phyloP scores from a whole-genome alignment of 2,888 invertebrate species.

The Parasteatoda lunata region DNA sequence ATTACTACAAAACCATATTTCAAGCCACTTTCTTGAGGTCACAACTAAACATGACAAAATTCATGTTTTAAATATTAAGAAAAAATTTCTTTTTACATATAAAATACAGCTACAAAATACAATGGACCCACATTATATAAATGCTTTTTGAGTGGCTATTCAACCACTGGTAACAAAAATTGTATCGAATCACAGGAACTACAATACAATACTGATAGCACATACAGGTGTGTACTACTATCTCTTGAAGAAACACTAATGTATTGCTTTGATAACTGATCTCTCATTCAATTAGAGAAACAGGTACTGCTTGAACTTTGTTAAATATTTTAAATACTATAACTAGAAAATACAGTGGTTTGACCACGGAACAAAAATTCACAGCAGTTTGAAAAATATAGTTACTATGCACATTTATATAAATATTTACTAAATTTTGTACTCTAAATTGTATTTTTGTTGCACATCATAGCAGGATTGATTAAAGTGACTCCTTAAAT shows the following conservation, averaged over 20 bases:
- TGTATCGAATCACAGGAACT: slow-evolving; percentile 68
- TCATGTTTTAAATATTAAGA: slow-evolving; percentile 66
- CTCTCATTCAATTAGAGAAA: slow-evolving; percentile 43
- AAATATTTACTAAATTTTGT: too few relatives aligned
- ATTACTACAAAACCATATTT: slow-evolving; percentile 68
- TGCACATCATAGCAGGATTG: too few relatives aligned
- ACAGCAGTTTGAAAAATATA: too few relatives aligned
- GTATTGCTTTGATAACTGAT: slow-evolving; percentile 65
- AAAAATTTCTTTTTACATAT: slow-evolving; percentile 66
- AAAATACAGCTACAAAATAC: slow-evolving; percentile 69
- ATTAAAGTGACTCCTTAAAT: too few relatives aligned
- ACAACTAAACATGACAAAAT: slow-evolving; percentile 69
- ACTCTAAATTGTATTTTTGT: too few relatives aligned
- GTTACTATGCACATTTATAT: too few relatives aligned
- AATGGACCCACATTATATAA: slow-evolving; percentile 69
- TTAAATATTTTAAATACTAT: slow-evolving; percentile 57
- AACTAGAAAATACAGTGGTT: slow-evolving; percentile 64
- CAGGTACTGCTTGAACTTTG: slow-evolving; percentile 59
- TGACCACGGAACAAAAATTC: slow-evolving; percentile 35
- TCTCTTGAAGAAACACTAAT: slow-evolving; percentile 67
- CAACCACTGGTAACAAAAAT: slow-evolving; percentile 65
- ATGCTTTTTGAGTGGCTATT: slow-evolving; percentile 66
- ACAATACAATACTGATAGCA: slow-evolving; percentile 68
- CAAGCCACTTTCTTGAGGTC: slow-evolving; percentile 69
- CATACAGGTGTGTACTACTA: slow-evolving; percentile 64